Evolutionary conservation across 2,888 invertebrate species (phyloP).

Genomic region (Polietes domitor): DNA sequence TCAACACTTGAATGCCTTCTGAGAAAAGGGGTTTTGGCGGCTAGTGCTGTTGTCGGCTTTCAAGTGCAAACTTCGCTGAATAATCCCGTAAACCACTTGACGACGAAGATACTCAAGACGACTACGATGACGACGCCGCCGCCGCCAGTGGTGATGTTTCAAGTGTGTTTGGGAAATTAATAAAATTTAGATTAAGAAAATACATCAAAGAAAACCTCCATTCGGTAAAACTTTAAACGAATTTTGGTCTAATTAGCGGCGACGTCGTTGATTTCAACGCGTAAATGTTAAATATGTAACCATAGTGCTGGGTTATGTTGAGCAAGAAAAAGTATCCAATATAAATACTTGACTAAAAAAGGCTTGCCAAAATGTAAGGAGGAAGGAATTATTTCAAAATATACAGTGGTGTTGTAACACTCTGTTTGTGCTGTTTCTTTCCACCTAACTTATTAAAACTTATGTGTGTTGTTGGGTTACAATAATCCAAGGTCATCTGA

Average conservation of each 20-base stretch:
- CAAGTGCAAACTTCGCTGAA: not conserved
- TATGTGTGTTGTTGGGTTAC: no score
- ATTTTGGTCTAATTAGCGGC: conserved; percentile 15
- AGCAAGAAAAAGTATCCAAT: not conserved
- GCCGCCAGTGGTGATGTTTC: conserved; percentile 3
- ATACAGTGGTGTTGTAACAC: no score
- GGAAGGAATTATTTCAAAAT: no score
- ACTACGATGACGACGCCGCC: not conserved
- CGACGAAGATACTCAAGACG: not conserved
- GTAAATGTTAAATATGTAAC: conserved; percentile 5
- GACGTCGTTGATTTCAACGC: not conserved
- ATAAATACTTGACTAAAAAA: no score
- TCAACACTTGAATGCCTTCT: conserved; percentile 56
- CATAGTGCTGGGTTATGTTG: not conserved
- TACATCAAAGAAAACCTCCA: conserved; percentile 47
- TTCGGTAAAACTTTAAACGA: conserved; percentile 24
- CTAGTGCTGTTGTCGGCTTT: not conserved
- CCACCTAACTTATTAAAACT: no score
- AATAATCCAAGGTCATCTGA: no score
- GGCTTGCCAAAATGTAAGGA: no score
- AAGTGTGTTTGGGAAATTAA: conserved; percentile 53
- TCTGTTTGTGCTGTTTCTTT: no score
- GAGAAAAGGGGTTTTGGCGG: conserved; percentile 32
- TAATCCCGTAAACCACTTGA: conserved; percentile 10
- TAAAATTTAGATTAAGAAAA: conserved; percentile 57